Evolutionary conservation across 2,797 vertebrate species (phyloP).

Genomic region (Capromys pilorides): DNA sequence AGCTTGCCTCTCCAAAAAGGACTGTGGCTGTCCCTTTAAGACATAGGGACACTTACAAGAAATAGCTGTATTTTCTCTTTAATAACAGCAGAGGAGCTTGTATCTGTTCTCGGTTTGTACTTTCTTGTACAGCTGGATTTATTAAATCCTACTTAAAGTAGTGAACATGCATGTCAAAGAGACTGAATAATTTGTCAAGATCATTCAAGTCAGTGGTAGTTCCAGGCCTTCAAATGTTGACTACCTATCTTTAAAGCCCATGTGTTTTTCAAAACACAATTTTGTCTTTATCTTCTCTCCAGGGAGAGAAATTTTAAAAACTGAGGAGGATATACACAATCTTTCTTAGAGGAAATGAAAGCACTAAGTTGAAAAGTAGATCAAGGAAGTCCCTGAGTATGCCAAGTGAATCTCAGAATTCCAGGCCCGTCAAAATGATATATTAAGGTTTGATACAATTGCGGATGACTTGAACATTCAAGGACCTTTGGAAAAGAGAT

Average conservation of each 20-base stretch:
- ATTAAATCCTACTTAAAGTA: not conserved
- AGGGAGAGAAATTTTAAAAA: constrained; percentile 54
- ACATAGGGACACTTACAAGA: not conserved
- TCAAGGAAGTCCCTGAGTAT: not conserved
- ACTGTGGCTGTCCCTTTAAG: not conserved
- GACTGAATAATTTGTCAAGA: not conserved
- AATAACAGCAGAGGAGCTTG: not conserved
- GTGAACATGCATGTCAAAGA: constrained; percentile 11
- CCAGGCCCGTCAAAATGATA: not conserved
- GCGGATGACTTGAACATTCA: not conserved
- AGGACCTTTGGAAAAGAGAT: not conserved
- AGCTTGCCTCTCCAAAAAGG: not conserved
- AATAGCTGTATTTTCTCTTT: not conserved
- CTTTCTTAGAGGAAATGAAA: constrained; percentile 66
- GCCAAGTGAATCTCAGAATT: not conserved
- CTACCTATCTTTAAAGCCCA: constrained; percentile 29
- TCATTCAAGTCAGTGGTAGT: not conserved
- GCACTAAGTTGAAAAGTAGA: not conserved
- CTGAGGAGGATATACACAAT: not conserved
- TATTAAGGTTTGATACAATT: not conserved
- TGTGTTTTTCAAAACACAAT: constrained; percentile 46
- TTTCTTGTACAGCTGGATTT: not conserved
- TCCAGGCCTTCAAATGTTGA: constrained; percentile 26
- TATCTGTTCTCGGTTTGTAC: not conserved
- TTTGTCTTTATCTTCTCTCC: constrained; percentile 49